Evolutionary conservation across 2,888 invertebrate species (phyloP).

Genomic region (Oxyscelio sp.): DNA sequence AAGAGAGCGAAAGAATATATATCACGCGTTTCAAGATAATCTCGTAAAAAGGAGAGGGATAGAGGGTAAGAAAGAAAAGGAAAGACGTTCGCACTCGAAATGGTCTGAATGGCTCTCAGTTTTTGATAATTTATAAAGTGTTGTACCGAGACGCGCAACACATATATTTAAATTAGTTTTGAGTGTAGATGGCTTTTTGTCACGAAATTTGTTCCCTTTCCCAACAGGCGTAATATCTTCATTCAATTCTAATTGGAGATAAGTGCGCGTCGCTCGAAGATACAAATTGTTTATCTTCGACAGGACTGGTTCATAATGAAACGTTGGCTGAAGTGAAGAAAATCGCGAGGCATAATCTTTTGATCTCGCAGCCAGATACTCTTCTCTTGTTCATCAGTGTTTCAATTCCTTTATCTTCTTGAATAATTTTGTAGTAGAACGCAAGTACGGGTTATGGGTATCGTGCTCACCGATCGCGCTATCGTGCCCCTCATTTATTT

Average conservation of each 20-base stretch:
- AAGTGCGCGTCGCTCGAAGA: constrained; percentile 25
- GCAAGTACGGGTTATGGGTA: constrained; percentile 64
- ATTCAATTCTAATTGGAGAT: constrained; percentile 52
- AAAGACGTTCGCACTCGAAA: constrained; percentile 39
- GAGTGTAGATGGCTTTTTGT: constrained; percentile 32
- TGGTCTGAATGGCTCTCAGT: constrained; percentile 24
- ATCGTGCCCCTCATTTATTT: constrained; percentile 76
- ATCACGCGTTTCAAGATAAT: constrained; percentile 46
- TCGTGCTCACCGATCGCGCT: constrained; percentile 65
- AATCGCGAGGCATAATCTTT: constrained; percentile 20
- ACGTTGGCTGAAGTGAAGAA: background rate
- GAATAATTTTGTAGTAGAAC: constrained; percentile 66
- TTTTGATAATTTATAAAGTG: constrained; percentile 49
- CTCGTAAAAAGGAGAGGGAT: constrained; percentile 26
- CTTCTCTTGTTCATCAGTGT: constrained; percentile 54
- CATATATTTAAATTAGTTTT: constrained; percentile 59
- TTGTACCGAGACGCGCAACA: too few relatives aligned
- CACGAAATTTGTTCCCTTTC: constrained; percentile 34
- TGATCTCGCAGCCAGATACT: constrained; percentile 9
- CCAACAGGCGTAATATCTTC: constrained; percentile 37
- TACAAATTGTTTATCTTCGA: constrained; percentile 21
- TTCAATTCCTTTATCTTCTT: constrained; percentile 70
- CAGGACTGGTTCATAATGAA: background rate
- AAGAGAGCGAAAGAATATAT: constrained; percentile 37
- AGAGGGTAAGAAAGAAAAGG: constrained; percentile 1